Base-by-base conservation (phyloP, 2,797 vertebrate genomes). In the Lateolabrax maculatus region DNA sequence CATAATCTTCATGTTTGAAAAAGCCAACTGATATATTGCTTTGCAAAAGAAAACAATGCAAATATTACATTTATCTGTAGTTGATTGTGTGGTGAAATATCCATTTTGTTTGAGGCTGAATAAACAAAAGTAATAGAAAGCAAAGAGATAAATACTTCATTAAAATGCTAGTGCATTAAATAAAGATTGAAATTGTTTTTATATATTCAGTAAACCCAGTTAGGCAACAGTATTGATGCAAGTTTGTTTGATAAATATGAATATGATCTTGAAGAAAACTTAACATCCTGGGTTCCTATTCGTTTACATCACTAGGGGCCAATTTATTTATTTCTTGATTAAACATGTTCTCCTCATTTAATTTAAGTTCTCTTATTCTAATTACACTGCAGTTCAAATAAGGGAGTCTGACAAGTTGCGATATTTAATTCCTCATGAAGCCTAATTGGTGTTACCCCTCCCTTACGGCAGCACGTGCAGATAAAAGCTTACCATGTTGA, bases 401-500 rank as follows among this genome's bases (percentile, higher is more conserved):
- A 41, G 2, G 15, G 2, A 13, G 25, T 75, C 49, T 41, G 6
- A 61, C 65, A 13, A 25, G 25, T 51, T 52, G 27, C 36, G 53
- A 44, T 53, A 51, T 8, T 75, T 79, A 3, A 48, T 62, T 71
- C 36, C 48, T 23, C 3, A 12, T 46, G 11, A 87, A 52, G 66
- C 37, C 57, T 74, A 70, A 77, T 34, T 74, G 49, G 41, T 27
- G 16, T 62, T 36, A 37, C 11, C 46, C 29, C 23, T 77, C 74
- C 48, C 36, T 43, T 37, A 6, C 52, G 49, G 16, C 44, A 74
- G 44, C 44, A 66, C 36, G 51, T 68, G 25, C 29, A 81, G 71
- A 77, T 63, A 37, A 68, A 84, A 81, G 65, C 96, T 95, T 95
- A 98, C 97, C 97, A 98, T 98, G 92, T 98, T 98, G 94, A 98